These are phyloP conservation scores for Dendropsophus ebraccatus DNA, from an alignment of 2,113 vertebrate species.

Conservation along the genomic window DNA sequence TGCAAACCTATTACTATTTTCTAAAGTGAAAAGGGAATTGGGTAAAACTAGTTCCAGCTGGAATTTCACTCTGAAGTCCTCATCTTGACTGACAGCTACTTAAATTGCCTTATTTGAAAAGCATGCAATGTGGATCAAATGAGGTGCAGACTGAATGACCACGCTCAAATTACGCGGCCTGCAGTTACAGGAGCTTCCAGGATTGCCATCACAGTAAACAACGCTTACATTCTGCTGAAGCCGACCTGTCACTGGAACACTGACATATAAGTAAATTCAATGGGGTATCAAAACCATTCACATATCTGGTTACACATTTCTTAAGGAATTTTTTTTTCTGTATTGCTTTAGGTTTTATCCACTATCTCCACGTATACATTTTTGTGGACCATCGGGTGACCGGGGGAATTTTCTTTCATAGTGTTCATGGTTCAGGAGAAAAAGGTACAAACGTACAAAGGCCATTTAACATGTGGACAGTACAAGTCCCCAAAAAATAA, in stretches of 20 bases:
- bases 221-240: constrained; percentile 25
- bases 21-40: constrained; percentile 27
- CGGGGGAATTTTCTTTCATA: background rate
- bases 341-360: background rate
- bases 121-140: constrained; percentile 62
- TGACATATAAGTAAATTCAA: background rate
- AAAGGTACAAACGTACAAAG: background rate
- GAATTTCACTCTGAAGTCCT: constrained; percentile 62
- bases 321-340: background rate
- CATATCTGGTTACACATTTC: background rate
- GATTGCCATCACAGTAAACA: constrained; percentile 42
- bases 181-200: constrained; percentile 40
- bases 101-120: constrained; percentile 66
- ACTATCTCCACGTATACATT: background rate
- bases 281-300: background rate
- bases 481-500: background rate
- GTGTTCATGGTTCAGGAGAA: background rate
- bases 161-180: constrained; percentile 60
- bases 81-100: constrained; percentile 66
- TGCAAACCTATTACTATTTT: constrained; percentile 40
- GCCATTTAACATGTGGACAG: background rate
- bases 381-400: background rate
- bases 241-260: constrained; percentile 11
- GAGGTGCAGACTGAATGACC: constrained; percentile 66
- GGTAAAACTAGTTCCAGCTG: constrained; percentile 58